Percentiles rank a stretch among this genome's conserved stretches.
These are phyloP conservation scores for Cheilinus undulatus DNA, from an alignment of 2,113 vertebrate species.

Conservation along the genomic window DNA sequence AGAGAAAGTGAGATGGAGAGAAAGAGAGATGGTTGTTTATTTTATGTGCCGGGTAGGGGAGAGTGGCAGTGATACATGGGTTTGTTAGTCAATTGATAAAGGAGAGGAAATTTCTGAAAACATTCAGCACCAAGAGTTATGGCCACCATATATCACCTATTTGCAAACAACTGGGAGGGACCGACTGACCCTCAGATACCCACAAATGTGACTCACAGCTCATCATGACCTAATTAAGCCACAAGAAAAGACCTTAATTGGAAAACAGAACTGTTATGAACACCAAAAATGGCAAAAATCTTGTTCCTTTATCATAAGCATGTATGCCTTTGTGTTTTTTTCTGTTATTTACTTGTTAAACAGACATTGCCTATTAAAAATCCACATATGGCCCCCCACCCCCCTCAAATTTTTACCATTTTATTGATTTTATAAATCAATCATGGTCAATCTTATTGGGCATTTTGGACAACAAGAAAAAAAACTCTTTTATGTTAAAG, in stretches of 20 bases:
- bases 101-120: conserved; percentile 98
- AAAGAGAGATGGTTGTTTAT: conserved; percentile 85
- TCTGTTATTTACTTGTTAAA: conserved; percentile 16
- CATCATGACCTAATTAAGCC: conserved; percentile 79
- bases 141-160: conserved; percentile 95
- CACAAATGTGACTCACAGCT: conserved; percentile 18
- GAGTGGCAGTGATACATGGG: conserved; percentile 98
- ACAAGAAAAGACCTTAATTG: conserved; percentile 76
- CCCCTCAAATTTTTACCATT: too few species aligned
- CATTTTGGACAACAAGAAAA: too few species aligned
- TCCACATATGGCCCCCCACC: too few species aligned
- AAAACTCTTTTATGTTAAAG: too few species aligned
- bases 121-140: conserved; percentile 94
- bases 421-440: too few species aligned
- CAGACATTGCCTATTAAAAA: too few species aligned
- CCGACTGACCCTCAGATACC: conserved; percentile 76
- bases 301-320: conserved; percentile 47
- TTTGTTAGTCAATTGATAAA: conserved; percentile 98
- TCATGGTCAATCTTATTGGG: too few species aligned
- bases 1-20: conserved; percentile 11
- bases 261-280: conserved; percentile 45
- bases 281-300: conserved; percentile 45
- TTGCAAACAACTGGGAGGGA: conserved; percentile 88
- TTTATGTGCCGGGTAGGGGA: conserved; percentile 93
- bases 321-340: conserved; percentile 33